Base-by-base conservation (phyloP, 2,113 vertebrate genomes). In the Oryzias curvinotus region DNA sequence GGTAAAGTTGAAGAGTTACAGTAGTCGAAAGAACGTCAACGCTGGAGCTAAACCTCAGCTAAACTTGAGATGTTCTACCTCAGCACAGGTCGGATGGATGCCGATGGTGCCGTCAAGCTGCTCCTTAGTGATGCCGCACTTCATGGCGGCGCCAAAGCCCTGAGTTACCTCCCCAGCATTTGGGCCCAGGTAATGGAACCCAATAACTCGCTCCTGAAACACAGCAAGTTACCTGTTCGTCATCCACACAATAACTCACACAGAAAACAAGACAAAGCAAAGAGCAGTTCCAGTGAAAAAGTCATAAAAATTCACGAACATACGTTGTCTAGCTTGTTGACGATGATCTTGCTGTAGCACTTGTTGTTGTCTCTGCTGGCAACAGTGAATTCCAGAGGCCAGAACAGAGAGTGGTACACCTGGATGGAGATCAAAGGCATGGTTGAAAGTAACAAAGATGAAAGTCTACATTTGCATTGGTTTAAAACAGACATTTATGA, bases 91-190 rank as follows among this genome's bases (percentile, higher is more conserved):
- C 10, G 97, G 97, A 73, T 98, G 97, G 62, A 99, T 99, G 42
- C 97, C 97, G 41, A 98, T 95, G 14, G 96, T 98, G 77, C 75
- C 69, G 81, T 96, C 92, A 41, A 99, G 91, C 60, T 92, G 90
- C 30, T 94, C 94, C 61, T 98, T 99, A 4, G 96, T 98, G 54
- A 92, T 85, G 0, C 97, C 95, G 73, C 97, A 98, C 73, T 98
- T 99, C 87, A 98, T 98, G 53, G 97, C 96, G 2, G 77, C 91
- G 13, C 94, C 95, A 65, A 93, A 99, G 48, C 97, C 97, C 49
- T 99, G 97, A 4, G 95, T 98, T 62, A 99, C 88, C 88, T 98
- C 97, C 1, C 97, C 97, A 2, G 97, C 97, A 17, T 96, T 99
- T 0, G 97, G 97, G 17, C 97, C 97, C 52, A 99, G 87, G 74